Evolutionary conservation across 64 coral and sea anemone genomes (phyloP).

Genomic region (Exaiptasia diaphana): DNA sequence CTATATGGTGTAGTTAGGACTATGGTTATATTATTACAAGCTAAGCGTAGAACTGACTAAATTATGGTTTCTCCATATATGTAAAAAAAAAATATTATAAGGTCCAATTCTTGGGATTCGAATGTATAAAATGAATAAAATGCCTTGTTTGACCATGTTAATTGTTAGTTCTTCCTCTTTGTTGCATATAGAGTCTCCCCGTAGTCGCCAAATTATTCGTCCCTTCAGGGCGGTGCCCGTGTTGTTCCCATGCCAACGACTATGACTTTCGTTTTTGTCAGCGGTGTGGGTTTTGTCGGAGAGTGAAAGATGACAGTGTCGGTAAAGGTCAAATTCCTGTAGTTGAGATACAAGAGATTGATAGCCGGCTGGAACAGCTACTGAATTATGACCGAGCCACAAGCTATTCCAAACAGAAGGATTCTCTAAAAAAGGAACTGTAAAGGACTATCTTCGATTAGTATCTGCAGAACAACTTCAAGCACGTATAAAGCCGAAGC

Average conservation of each 20-base stretch:
- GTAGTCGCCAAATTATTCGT: background rate
- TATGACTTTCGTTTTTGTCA: constrained; percentile 33
- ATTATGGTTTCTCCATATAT: no score
- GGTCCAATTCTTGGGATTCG: background rate
- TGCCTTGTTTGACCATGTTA: no score
- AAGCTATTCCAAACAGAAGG: constrained; percentile 27
- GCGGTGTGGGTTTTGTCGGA: background rate
- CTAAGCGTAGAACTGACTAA: no score
- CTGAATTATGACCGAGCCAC: background rate
- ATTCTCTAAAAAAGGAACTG: background rate
- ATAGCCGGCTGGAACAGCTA: constrained; percentile 1
- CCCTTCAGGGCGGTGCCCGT: background rate
- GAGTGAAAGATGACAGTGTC: no score
- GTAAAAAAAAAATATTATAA: background rate
- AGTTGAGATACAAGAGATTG: background rate
- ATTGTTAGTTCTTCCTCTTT: background rate
- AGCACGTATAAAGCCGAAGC: constrained; percentile 18
- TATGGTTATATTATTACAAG: no score
- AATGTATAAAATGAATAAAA: background rate
- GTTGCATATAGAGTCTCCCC: background rate
- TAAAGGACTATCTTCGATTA: constrained; percentile 25
- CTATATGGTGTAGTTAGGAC: no score
- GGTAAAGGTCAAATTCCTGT: background rate
- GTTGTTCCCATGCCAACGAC: constrained; percentile 8
- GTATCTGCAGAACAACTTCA: constrained; percentile 31